Evolutionary conservation across 1,140 invertebrate genomes (phyloP), one percentile per base, ranked within the genome.

Genomic region (Drosophila asahinai): DNA sequence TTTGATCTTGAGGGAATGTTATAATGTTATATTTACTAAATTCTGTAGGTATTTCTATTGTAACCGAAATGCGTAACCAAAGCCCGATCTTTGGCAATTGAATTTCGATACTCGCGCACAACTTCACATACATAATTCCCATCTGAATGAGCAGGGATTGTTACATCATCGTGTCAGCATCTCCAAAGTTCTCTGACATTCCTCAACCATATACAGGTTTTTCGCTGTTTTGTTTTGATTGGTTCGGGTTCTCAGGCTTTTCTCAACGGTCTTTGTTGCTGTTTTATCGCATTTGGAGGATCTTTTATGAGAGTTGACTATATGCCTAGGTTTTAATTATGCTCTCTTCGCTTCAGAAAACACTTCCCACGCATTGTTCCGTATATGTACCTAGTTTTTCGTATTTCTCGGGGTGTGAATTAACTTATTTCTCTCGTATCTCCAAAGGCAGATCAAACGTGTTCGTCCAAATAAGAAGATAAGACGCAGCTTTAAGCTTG

Each of bases 301-400:
- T 77, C 72, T 77, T 67, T 77, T 77, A 59, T 80, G 61, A 66
- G 52, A 54, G 40, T 40, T 72, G 57, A 43, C 48, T 63, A 43
- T 66, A 48, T 68, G 71, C 59, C 68, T 78, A 52, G 64, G 63
- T 78, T 86, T 86, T 86, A 86, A 86, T 86, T 86, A 82, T 60
- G 70, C 78, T 58, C 48, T 48, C 45, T 67, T 76, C 40, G 61
- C 49, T 47, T 70, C 57, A 80, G 81, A 79, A 84, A 86, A 86
- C 78, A 67, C 70, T 86, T 86, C 82, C 83, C 82, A 86, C 83
- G 83, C 79, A 65, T 84, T 80, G 64, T 49, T 55, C 38, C 36
- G 17, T 59, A 47, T 47, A 27, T 66, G 42, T 66, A 49, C 27
- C 40, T 59, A 25, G 7, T 36, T 48, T 67, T 33, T 38, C 12